A percentile compares a stretch with the other conserved stretches of the same genome.
Conservation (phyloP, 2,888 invertebrate genomes). For the Orchesella flavescens region DNA sequence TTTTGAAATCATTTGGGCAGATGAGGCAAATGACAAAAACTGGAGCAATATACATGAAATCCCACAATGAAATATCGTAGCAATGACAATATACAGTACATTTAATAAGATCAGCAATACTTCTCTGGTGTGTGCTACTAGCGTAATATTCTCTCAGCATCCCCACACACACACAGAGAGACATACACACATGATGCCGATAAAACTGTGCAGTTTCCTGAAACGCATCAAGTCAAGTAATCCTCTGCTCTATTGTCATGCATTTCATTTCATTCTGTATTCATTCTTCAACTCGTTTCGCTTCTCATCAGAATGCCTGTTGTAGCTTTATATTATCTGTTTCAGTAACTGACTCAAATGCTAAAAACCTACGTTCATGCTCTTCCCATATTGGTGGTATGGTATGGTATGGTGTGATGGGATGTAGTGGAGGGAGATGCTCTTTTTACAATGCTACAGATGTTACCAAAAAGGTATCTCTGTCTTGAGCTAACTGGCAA, state of each 20-base stretch:
- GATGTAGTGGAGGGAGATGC: too few relatives aligned
- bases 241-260: constrained; percentile 42
- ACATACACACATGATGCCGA: constrained; percentile 9
- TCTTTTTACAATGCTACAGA: background rate
- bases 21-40: constrained; percentile 12
- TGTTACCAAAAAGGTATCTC: background rate
- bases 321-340: constrained; percentile 39
- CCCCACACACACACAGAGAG: background rate
- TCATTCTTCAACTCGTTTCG: constrained; percentile 33
- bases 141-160: background rate
- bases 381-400: too few relatives aligned
- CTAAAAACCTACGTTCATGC: too few relatives aligned
- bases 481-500: background rate
- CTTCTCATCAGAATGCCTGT: constrained; percentile 47
- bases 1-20: constrained; percentile 59
- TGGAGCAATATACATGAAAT: constrained; percentile 14
- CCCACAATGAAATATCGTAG: constrained; percentile 21
- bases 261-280: constrained; percentile 40
- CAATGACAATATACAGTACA: constrained; percentile 32
- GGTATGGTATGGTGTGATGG: too few relatives aligned
- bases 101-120: constrained; percentile 23
- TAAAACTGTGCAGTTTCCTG: constrained; percentile 12
- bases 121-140: too few relatives aligned
- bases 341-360: background rate
- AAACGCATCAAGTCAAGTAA: constrained; percentile 47